Evolutionary conservation across 2,888 invertebrate genomes (phyloP), one percentile per base, ranked within the genome.

Genomic region (Cantharis nigra): DNA sequence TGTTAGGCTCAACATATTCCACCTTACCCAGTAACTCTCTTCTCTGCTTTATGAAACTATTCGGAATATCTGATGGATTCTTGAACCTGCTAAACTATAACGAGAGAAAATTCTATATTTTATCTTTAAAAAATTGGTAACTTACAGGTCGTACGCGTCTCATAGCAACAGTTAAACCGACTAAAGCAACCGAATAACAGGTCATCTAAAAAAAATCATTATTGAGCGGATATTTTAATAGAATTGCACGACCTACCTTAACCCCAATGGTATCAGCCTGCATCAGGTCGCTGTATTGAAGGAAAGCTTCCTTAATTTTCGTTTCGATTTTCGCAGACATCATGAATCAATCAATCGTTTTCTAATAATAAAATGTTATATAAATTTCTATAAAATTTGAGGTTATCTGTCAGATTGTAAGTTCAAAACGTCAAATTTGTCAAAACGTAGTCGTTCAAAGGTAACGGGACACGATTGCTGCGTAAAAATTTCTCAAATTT

Each of bases 61-160:
- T 86, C 5, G 89, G 89, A 33, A 89, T 85, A 81, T 89, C 88
- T 3, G 84, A 84, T 0, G 89, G 88, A 65, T 82, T 84, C 74
- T 85, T 86, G 82, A 89, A 89, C 82, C 86, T 86, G 75, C 86
- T 87, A 80, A 89, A 89, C 89, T 89, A 81, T 74, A 83, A 85
- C 63, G 71, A 28, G 69, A 74, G 74, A 72, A 11, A 71, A 71
- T 71, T 78, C 1, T n/a, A 18, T 75, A 62, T 64, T 75, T n/a
- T 13, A 14, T 11, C 14, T 13, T 28, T 0, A 33, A 9, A 74
- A 74, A 7, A 33, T 72, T 23, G 14, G 4, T n/a, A 78, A 89
- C 90, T 87, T 88, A 91, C 91, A 28, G 91, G 91, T 84, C 90
- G 87, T 62, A 91, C 90, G 87, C 88, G 89, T 78, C 90, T 86